A percentile compares a stretch with the other conserved stretches of the same genome.
phyloP scores from a whole-genome alignment of 1,140 invertebrate species.

The Pogonus chalceus region DNA sequence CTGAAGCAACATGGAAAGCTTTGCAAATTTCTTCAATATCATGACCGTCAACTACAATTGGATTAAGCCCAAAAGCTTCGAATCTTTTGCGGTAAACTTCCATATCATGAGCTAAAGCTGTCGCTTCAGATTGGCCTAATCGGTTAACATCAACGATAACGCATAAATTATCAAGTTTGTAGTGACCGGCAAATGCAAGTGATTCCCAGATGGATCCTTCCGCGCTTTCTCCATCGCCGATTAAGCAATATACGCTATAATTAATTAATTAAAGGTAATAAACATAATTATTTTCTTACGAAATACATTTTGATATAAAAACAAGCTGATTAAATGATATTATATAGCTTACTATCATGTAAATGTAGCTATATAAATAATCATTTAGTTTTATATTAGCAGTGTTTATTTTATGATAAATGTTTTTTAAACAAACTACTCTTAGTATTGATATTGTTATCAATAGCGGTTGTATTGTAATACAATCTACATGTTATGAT shows the following conservation, averaged over 20 bases:
- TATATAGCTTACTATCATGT: no score
- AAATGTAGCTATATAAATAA: no score
- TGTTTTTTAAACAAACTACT: no score
- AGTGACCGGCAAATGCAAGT: conserved; percentile 85
- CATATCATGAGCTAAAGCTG: conserved; percentile 86
- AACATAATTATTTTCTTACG: no score
- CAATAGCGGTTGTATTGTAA: no score
- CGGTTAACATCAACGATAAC: conserved; percentile 97
- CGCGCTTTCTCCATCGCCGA: conserved; percentile 96
- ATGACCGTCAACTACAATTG: conserved; percentile 93
- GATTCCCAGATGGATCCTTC: conserved; percentile 99
- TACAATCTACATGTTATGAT: no score
- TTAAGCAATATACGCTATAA: conserved; percentile 83
- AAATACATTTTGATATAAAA: no score
- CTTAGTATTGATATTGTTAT: no score
- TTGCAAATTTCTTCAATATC: conserved; percentile 83
- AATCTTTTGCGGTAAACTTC: conserved; percentile 79
- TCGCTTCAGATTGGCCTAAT: conserved; percentile 92
- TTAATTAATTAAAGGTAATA: no score
- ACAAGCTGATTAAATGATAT: no score
- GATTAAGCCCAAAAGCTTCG: conserved; percentile 87
- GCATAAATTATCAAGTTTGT: conserved; percentile 94
- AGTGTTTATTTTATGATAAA: no score
- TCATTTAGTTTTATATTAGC: no score
- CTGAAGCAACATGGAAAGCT: conserved; percentile 72